Evolutionary conservation across 2,797 vertebrate genomes (phyloP).

Genomic region (Xenopus petersii): DNA sequence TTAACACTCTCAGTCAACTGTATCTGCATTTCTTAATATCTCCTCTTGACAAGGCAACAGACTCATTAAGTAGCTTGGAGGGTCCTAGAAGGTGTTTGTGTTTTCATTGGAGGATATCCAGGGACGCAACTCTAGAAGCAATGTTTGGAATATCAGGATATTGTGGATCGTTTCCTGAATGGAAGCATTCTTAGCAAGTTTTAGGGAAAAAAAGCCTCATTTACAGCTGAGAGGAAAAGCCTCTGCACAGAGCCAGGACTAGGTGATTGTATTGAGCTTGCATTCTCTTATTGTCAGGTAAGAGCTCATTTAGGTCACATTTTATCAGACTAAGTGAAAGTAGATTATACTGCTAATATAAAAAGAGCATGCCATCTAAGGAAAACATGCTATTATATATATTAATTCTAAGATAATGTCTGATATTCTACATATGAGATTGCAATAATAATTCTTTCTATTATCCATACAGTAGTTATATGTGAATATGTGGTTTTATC

Average conservation of each 20-base stretch:
- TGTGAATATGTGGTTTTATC: no score
- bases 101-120: constrained; percentile 45
- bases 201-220: constrained; percentile 24
- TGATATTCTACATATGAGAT: no score
- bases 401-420: not conserved
- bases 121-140: constrained; percentile 16
- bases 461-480: no score
- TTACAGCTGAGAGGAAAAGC: constrained; percentile 3
- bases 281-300: constrained; percentile 17
- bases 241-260: constrained; percentile 3
- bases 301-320: not conserved
- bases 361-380: not conserved
- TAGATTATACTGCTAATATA: not conserved
- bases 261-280: not conserved
- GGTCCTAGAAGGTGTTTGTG: constrained; percentile 40
- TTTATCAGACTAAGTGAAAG: not conserved
- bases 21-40: constrained; percentile 15
- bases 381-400: not conserved
- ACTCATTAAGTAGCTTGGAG: constrained; percentile 22
- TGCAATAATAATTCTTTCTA: no score
- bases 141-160: constrained; percentile 40
- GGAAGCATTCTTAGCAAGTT: constrained; percentile 35
- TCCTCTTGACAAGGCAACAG: constrained; percentile 26
- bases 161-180: constrained; percentile 43
- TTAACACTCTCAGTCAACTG: constrained; percentile 28